Base-by-base conservation (phyloP, 2,797 vertebrate species). In the Odontamblyopus lacepedii region DNA sequence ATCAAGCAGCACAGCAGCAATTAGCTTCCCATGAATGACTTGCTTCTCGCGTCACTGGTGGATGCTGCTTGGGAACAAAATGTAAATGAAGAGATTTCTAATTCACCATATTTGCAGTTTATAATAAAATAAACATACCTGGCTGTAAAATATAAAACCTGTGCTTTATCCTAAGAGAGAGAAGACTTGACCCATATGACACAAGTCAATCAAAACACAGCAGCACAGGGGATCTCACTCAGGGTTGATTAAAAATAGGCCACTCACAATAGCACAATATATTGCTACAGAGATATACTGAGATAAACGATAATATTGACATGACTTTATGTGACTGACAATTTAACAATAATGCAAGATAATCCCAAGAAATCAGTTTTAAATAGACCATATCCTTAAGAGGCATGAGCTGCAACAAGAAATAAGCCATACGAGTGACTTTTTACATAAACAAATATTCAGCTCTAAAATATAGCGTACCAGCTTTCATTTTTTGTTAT, bases 1-100 rank as follows among this genome's bases (percentile, higher is more conserved):
- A 88, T 86, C 81, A 85, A 82, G 80, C 82, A 85, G 72, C 74
- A 90, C 85, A 85, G 88, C 70, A 67, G 83, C 81, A 92, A 90
- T 92, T 91, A 91, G 78, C 53, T 79, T 79, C 81, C 71, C 87
- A 74, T 89, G 87, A 90, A 89, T 84, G 73, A 91, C 85, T 87
- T 75, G 78, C 82, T 87, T 87, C 79, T 83, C 73, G 70, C 81
- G 81, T 81, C 78, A 60, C 77, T 68, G 76, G 74, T 71, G 75
- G 81, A 78, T 74, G 87, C 88, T 83, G 86, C 87, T 82, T 79
- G 73, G 77, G 87, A 90, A 92, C 83, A 83, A 85, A 77, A 86
- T 72, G 77, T 85, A 88, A 89, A 90, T 90, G 80, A 83, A 77
- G n/a, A 76, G 30, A 55, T 74, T 80, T 32, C 63, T 66, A 61